These are phyloP conservation scores for Heliconius melpomene DNA, from an alignment of 1,140 invertebrate species.

Conservation along the genomic window DNA sequence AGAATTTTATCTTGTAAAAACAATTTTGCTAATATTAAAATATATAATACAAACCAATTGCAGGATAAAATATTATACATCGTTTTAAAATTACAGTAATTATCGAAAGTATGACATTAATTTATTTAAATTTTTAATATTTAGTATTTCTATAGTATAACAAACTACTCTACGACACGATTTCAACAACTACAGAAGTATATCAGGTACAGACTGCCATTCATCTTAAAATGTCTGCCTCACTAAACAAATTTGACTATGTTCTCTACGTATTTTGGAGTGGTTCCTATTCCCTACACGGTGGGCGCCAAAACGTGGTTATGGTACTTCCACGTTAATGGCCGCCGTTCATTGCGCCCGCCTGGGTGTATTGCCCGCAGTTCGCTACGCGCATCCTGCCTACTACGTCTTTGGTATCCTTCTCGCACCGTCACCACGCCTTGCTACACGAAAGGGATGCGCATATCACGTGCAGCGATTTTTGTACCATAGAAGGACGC, in stretches of 20 bases:
- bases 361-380: conserved; percentile 76
- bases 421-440: conserved; percentile 52
- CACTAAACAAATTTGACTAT: not conserved
- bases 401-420: conserved; percentile 69
- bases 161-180: too few relatives aligned
- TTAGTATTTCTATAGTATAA: too few relatives aligned
- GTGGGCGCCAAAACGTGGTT: conserved; percentile 76
- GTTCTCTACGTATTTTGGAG: not conserved
- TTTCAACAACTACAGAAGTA: too few relatives aligned
- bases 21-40: too few relatives aligned
- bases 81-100: too few relatives aligned
- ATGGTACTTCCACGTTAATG: conserved; percentile 72
- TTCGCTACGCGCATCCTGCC: conserved; percentile 78
- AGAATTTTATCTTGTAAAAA: not conserved
- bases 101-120: too few relatives aligned
- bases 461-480: conserved; percentile 74
- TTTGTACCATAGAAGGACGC: conserved; percentile 78
- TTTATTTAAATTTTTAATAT: too few relatives aligned
- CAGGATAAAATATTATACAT: too few relatives aligned
- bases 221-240: not conserved
- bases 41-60: too few relatives aligned
- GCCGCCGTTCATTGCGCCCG: conserved; percentile 77
- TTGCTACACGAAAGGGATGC: conserved; percentile 61
- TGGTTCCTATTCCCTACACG: conserved; percentile 50
- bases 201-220: not conserved